Conservation (phyloP, 2,888 invertebrate species). For the Selenia dentaria region DNA sequence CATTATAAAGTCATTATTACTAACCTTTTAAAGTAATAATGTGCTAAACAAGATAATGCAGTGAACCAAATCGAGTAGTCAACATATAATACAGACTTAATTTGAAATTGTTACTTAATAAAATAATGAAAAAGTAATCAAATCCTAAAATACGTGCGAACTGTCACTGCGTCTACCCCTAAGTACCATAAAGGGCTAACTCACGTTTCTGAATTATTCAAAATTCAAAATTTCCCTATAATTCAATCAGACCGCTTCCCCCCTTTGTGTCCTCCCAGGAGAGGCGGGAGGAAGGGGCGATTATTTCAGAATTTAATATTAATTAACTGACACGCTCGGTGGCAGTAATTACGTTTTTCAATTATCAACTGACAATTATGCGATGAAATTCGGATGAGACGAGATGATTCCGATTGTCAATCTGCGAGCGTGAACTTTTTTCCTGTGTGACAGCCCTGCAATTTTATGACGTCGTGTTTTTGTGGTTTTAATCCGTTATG, state of each 20-base stretch:
- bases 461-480: slow-evolving; percentile 25
- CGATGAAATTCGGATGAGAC: slow-evolving; percentile 73
- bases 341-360: slow-evolving; percentile 81
- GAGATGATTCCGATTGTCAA: slow-evolving; percentile 69
- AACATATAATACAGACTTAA: too few relatives aligned
- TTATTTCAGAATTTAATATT: slow-evolving; percentile 85
- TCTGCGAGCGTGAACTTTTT: slow-evolving; percentile 44
- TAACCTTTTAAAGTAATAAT: neutral
- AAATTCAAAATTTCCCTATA: slow-evolving; percentile 83
- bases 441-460: slow-evolving; percentile 25
- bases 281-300: slow-evolving; percentile 59
- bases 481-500: slow-evolving; percentile 21
- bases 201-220: slow-evolving; percentile 75
- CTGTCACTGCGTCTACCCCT: slow-evolving; percentile 35
- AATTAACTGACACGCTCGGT: slow-evolving; percentile 79
- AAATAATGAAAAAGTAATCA: slow-evolving; percentile 40
- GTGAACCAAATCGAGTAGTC: slow-evolving; percentile 19
- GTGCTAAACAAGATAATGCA: slow-evolving; percentile 6
- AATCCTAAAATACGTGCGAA: slow-evolving; percentile 40
- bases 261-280: slow-evolving; percentile 50
- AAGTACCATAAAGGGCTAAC: slow-evolving; percentile 73
- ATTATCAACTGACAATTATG: slow-evolving; percentile 81
- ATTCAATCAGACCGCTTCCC: slow-evolving; percentile 74
- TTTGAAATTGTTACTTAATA: neutral
- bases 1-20: slow-evolving; percentile 1